phyloP scores from a whole-genome alignment of 2,797 vertebrate species.

The Hippopotamyrus pictus region DNA sequence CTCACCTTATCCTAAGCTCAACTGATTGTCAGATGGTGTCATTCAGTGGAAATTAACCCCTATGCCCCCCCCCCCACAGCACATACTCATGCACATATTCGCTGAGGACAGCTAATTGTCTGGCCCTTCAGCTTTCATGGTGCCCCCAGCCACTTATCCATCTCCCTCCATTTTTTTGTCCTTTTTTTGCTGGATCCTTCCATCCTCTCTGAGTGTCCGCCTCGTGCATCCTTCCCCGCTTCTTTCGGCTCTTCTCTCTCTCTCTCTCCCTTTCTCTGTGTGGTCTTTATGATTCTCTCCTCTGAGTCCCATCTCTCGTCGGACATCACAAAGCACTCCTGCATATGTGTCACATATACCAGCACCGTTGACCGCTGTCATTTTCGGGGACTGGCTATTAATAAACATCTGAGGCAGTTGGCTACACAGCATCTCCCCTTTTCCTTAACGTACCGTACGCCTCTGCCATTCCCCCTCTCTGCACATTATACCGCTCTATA shows the following conservation, averaged over 20 bases:
- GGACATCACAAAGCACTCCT: not conserved
- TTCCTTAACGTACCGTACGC: not conserved
- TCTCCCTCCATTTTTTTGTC: not conserved
- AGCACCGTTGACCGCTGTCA: not conserved
- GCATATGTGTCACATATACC: not conserved
- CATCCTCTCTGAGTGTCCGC: not conserved
- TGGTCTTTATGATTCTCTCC: not conserved
- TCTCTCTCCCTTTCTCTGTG: not conserved
- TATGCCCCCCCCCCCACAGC: no score
- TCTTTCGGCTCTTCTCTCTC: not conserved
- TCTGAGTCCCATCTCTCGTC: not conserved
- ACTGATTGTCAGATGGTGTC: not conserved
- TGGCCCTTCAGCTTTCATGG: not conserved
- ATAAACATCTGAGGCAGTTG: conserved; percentile 10
- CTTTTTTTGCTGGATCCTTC: not conserved
- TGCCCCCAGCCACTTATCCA: not conserved
- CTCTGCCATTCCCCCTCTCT: not conserved
- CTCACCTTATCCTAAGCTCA: not conserved
- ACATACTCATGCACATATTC: not conserved
- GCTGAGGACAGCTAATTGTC: not conserved
- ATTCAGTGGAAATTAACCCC: not conserved
- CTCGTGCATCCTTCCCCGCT: not conserved
- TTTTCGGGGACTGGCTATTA: not conserved
- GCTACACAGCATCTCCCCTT: not conserved
- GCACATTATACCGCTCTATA: not conserved